These are phyloP conservation scores for Ochlodes sylvanus DNA, from an alignment of 2,888 invertebrate species.

Conservation along the genomic window DNA sequence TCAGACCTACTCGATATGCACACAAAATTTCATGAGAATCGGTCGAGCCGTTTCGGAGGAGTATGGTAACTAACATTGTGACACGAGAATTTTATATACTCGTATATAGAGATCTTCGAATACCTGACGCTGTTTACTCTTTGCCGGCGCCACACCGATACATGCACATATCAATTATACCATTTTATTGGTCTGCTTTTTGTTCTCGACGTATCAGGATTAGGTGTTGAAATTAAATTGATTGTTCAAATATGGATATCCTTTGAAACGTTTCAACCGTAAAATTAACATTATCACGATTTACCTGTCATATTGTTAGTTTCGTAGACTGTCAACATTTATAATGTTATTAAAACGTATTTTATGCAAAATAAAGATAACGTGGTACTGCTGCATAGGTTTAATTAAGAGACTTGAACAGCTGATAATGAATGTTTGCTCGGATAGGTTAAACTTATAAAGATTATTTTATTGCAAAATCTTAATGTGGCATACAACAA, in stretches of 20 bases:
- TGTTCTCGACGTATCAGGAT: conserved; percentile 21
- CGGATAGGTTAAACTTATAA: too few species aligned
- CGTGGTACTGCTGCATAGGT: background rate
- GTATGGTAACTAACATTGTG: too few species aligned
- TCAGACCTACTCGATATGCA: too few species aligned
- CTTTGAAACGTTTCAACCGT: conserved; percentile 7
- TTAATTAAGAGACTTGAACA: background rate
- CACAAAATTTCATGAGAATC: too few species aligned
- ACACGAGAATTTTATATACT: too few species aligned
- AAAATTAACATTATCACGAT: background rate
- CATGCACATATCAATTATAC: conserved; percentile 25
- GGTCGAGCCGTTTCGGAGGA: too few species aligned
- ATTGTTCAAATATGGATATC: conserved; percentile 16
- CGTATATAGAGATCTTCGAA: too few species aligned
- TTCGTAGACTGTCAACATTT: background rate
- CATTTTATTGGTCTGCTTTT: conserved; percentile 28
- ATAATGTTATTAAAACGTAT: background rate
- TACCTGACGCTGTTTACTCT: background rate
- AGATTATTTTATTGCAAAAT: too few species aligned
- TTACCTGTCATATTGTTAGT: background rate
- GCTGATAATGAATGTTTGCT: too few species aligned
- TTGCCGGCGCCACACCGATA: conserved; percentile 12
- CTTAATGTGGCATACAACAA: too few species aligned
- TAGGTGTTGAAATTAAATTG: conserved; percentile 32
- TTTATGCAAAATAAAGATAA: conserved; percentile 3